Evolutionary conservation across 2,113 vertebrate genomes (phyloP), one percentile per base, ranked within the genome.

Genomic region (Dipodomys spectabilis): DNA sequence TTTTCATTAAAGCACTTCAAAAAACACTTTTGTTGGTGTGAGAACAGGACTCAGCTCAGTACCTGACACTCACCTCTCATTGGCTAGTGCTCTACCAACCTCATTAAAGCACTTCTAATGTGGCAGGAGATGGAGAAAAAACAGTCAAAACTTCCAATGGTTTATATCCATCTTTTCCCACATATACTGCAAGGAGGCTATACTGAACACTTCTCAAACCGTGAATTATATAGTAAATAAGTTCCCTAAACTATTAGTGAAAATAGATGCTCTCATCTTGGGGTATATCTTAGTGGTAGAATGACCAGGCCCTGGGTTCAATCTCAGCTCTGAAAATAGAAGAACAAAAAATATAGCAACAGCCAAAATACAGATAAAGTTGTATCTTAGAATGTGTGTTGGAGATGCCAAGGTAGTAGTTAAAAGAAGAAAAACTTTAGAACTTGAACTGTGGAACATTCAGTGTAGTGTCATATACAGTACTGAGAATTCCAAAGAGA

Each of bases 341-440:
- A 32, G 2, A 67, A 32, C 18, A 30, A 19, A 73, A 82, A 12
- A 10, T 6, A 28, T 28, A 30, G 12, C 28, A 30, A 13, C 4
- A 13, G 27, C 25, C 27, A 30, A 28, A n/a, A 68, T 6, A 30
- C 27, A 30, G 35, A 27, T 57, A 74, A 3, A 71, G 11, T 39
- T 49, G 35, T 9, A 9, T 79, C 27, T 69, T 77, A 30, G 16
- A 20, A 7, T 19, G 2, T 49, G 1, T 32, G 6, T 15, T 57
- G 16, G 22, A 32, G 8, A 27, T 28, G 28, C 9, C 20, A 67
- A 57, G 78, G 22, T 19, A 32, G 22, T 84, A 13, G 5, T 80
- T 94, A n/a, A 77, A 80, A 62, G 35, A 32, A n/a, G 57, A 72
- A 85, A 68, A 28, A 65, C 25, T 71, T 92, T 69, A 80, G 44